These are phyloP conservation scores for Tychaedon coryphoeus DNA, from an alignment of 2,113 vertebrate genomes.

Conservation along the genomic window DNA sequence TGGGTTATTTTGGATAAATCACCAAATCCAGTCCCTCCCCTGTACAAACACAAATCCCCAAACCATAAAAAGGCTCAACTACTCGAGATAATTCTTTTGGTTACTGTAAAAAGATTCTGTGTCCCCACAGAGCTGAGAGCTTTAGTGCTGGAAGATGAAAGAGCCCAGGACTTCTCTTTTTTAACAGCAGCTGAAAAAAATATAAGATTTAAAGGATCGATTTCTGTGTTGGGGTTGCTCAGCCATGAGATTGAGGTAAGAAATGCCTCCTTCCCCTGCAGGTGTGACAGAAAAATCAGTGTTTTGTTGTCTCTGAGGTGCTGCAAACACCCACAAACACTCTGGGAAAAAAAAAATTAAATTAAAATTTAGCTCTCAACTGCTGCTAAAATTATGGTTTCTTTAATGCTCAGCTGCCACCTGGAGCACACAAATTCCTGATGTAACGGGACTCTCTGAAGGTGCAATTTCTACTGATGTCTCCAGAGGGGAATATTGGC, in stretches of 20 bases:
- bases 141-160: neutral
- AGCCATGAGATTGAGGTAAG: neutral
- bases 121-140: neutral
- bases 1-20: neutral
- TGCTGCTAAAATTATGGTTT: neutral
- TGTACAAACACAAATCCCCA: neutral
- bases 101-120: neutral
- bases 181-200: neutral
- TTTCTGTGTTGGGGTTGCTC: neutral
- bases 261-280: neutral
- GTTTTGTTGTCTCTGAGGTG: neutral
- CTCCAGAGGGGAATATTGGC: conserved; percentile 1
- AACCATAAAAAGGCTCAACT: neutral
- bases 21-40: neutral
- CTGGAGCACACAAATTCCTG: neutral
- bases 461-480: neutral
- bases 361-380: neutral
- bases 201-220: neutral
- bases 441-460: neutral
- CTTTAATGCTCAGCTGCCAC: neutral
- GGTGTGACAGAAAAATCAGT: neutral
- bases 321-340: neutral
- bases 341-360: neutral
- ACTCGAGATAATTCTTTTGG: neutral
- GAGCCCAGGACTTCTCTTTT: neutral